Conservation (phyloP, 23 tunicate genomes). For the Halocynthia roretzi region DNA sequence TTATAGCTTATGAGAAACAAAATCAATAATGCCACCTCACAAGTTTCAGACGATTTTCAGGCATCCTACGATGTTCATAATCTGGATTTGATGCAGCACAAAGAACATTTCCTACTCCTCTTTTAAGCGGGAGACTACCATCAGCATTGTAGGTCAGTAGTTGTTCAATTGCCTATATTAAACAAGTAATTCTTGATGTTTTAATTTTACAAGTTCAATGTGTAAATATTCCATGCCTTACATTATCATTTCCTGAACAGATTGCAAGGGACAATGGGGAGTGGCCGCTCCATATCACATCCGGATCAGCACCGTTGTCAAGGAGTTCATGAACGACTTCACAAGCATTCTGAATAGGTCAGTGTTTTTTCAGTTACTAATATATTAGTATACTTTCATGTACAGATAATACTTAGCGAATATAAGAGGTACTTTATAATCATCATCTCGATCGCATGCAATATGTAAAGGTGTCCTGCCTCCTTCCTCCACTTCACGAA, state of each 20-base stretch:
- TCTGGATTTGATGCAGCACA: slow-evolving; percentile 70
- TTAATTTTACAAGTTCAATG: not conserved
- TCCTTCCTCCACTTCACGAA: slow-evolving; percentile 45
- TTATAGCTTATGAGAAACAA: not conserved
- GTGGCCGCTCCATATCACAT: slow-evolving; percentile 89
- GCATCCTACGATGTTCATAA: slow-evolving; percentile 51
- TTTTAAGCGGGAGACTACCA: slow-evolving; percentile 56
- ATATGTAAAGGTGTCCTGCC: slow-evolving; percentile 85
- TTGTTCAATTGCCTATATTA: slow-evolving; percentile 58
- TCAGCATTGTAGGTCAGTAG: slow-evolving; percentile 56
- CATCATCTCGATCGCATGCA: slow-evolving; percentile 82
- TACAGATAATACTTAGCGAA: not conserved
- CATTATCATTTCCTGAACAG: slow-evolving; percentile 82
- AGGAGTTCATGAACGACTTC: slow-evolving; percentile 64
- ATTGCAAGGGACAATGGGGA: slow-evolving; percentile 80
- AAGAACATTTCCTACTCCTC: slow-evolving; percentile 52
- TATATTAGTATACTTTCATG: not conserved
- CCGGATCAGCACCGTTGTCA: slow-evolving; percentile 80
- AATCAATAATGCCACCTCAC: slow-evolving; percentile 21
- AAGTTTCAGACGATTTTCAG: slow-evolving; percentile 42
- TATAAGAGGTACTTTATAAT: slow-evolving; percentile 45
- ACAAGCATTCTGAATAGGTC: slow-evolving; percentile 42
- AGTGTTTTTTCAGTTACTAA: slow-evolving; percentile 8
- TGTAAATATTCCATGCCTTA: not conserved
- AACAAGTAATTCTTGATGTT: not conserved